Evolutionary conservation across 2,888 invertebrate species (phyloP).

Genomic region (Cryptosula pallasiana): DNA sequence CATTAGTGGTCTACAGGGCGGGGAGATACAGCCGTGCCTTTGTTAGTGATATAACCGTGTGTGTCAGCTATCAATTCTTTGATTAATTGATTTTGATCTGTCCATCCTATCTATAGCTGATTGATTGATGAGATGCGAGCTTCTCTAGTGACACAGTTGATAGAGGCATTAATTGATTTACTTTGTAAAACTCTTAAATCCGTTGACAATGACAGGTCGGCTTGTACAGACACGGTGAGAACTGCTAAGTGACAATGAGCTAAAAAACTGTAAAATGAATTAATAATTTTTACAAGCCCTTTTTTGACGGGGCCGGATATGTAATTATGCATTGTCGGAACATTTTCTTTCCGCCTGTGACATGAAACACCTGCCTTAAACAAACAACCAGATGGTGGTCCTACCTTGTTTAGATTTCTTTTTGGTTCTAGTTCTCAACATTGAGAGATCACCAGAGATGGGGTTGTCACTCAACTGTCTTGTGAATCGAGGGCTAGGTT

Average conservation of each 20-base stretch:
- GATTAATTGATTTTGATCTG: neutral
- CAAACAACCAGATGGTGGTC: too few relatives aligned
- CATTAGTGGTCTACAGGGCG: too few relatives aligned
- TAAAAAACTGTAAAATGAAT: too few relatives aligned
- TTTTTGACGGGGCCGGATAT: too few relatives aligned
- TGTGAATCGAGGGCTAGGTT: neutral
- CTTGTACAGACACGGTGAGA: too few relatives aligned
- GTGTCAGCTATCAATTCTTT: neutral
- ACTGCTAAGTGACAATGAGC: too few relatives aligned
- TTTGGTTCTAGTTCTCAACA: neutral
- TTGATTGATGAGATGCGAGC: neutral
- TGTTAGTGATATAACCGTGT: neutral
- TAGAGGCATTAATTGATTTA: neutral
- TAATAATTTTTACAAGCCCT: too few relatives aligned
- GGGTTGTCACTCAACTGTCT: neutral
- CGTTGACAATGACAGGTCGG: neutral
- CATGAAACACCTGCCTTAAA: too few relatives aligned
- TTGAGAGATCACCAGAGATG: constrained; percentile 6
- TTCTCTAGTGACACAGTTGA: neutral
- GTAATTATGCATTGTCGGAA: too few relatives aligned
- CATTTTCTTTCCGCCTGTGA: too few relatives aligned
- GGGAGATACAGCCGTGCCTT: neutral
- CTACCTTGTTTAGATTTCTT: constrained; percentile 18
- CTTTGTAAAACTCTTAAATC: neutral
- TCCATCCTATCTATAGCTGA: neutral